Evolutionary conservation across 2,113 vertebrate species (phyloP).

Genomic region (Aptenodytes patagonicus): DNA sequence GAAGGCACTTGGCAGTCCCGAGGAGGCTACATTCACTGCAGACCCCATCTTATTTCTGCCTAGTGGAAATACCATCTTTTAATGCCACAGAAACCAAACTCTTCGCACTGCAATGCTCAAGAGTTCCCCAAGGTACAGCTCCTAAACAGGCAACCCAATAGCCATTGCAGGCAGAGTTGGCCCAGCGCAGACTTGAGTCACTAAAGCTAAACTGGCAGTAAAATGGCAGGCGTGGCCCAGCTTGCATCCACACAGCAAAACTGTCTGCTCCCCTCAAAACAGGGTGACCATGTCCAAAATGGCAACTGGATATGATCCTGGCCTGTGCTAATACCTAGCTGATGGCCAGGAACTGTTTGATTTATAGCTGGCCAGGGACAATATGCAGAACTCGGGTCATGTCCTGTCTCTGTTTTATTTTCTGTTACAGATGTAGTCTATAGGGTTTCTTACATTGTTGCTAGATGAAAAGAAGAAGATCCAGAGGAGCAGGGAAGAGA

Average conservation of each 20-base stretch:
- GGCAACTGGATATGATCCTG: neutral
- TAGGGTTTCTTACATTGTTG: neutral
- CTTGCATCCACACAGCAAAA: neutral
- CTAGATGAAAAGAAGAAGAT: neutral
- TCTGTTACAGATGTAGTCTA: neutral
- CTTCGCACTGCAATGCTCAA: neutral
- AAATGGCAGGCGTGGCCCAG: neutral
- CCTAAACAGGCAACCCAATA: neutral
- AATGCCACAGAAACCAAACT: neutral
- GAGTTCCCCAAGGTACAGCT: neutral
- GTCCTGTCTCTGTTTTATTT: neutral
- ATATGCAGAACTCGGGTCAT: neutral
- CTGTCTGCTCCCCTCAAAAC: neutral
- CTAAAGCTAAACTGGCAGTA: neutral
- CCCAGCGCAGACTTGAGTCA: neutral
- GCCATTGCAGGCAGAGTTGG: neutral
- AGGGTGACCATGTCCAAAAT: neutral
- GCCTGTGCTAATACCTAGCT: neutral
- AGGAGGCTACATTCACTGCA: neutral
- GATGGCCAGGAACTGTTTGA: neutral
- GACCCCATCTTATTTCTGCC: neutral
- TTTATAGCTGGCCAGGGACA: neutral
- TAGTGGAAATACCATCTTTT: neutral
- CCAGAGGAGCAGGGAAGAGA: neutral
- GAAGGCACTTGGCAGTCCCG: neutral